Conservation (phyloP, 23 tunicate genomes). For the Ascidia mentula region DNA sequence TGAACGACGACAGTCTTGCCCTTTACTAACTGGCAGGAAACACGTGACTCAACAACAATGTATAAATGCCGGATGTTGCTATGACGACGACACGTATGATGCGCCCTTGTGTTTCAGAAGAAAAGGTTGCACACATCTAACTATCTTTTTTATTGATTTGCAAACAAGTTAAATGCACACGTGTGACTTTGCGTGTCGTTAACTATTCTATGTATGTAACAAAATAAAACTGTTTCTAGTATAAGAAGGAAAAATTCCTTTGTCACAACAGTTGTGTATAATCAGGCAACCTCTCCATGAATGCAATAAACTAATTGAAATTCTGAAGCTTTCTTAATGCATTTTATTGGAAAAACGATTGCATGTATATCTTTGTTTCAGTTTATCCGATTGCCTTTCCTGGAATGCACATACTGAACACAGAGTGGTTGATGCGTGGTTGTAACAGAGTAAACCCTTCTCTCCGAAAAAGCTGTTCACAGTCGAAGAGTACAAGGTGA, state of each 20-base stretch:
- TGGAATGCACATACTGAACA: constrained; percentile 19
- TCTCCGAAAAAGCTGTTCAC: constrained; percentile 28
- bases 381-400: constrained; percentile 37
- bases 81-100: constrained; percentile 47
- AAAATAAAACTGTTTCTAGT: no score
- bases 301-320: no score
- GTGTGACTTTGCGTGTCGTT: no score
- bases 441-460: constrained; percentile 42
- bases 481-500: constrained; percentile 12
- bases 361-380: constrained; percentile 24
- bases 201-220: no score
- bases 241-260: no score
- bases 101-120: constrained; percentile 45
- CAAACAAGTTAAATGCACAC: no score
- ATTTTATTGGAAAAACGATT: no score
- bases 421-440: constrained; percentile 12
- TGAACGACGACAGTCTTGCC: constrained; percentile 33
- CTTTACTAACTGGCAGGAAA: background rate
- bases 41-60: constrained; percentile 14
- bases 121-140: constrained; percentile 24
- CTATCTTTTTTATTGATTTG: no score
- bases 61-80: constrained; percentile 53
- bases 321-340: no score
- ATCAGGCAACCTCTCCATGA: no score
- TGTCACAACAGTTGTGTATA: no score